Evolutionary conservation across 2,113 vertebrate species (phyloP), one percentile per base, ranked within the genome.

Genomic region (Miniopterus natalensis): DNA sequence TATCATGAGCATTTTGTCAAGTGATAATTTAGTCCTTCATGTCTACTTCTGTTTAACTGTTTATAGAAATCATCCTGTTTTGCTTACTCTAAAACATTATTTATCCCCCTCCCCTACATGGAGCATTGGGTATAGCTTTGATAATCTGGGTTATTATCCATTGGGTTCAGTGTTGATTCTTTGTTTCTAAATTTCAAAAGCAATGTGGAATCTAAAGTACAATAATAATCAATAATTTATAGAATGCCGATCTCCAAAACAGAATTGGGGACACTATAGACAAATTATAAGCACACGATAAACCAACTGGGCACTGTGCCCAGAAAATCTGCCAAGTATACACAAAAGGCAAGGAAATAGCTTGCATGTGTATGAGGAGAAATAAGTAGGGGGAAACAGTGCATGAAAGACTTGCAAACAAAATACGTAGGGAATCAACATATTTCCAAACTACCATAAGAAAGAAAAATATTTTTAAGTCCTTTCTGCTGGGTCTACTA

Each of bases 201-300:
- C 47, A 84, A 94, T 90, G 23, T 92, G 40, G 66, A 93, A 92
- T 96, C 77, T 92, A 79, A 97, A 94, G 42, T 36, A 86, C 31
- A 73, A 93, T 95, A 95, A 95, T 96, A 89, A 96, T 94, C 65
- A 96, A 97, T 97, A 98, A 97, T 97, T 96, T 97, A 97, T 93
- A 88, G 63, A 92, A 31, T 92, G 36, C n/a, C 49, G 59, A 92
- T 70, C 73, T 94, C 73, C 53, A 95, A 97, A 94, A 86, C 85
- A 96, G 71, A 96, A 96, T 93, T 78, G 66, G 73, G 66, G 79
- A 93, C 21, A 1, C 36, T 95, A 80, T 47, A 96, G 85, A 96
- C 31, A 93, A 36, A 96, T 97, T 93, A 96, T 94, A 96, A 95
- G 36, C 68, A 92, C 78, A 89, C 65, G 94, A 88, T 95, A 97